phyloP scores from a whole-genome alignment of 2,888 invertebrate species.

The Tenthredo amoena region DNA sequence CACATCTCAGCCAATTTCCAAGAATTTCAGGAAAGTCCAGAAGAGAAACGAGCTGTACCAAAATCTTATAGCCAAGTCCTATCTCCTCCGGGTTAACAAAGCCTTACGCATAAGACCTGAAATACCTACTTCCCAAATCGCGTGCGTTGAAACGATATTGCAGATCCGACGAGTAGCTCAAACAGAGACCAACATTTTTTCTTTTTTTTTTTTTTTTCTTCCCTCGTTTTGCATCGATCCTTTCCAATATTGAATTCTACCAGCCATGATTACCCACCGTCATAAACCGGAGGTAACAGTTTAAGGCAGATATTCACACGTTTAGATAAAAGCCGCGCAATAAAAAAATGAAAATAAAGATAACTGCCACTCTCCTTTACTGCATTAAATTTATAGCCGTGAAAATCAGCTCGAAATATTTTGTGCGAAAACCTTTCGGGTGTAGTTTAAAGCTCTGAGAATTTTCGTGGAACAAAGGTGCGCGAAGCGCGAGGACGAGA shows the following conservation, averaged over 20 bases:
- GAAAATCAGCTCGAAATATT: background rate
- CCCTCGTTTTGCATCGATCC: background rate
- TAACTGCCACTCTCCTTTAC: background rate
- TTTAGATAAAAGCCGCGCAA: background rate
- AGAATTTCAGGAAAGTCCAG: background rate
- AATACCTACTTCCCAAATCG: background rate
- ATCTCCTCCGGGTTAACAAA: slow-evolving; percentile 4
- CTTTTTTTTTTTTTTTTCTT: background rate
- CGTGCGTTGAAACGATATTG: slow-evolving; percentile 24
- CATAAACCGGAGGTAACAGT: background rate
- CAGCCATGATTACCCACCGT: background rate
- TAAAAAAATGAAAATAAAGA: background rate
- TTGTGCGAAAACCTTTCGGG: background rate
- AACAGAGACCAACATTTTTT: background rate
- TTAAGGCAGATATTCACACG: background rate
- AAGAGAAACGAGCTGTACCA: slow-evolving; percentile 8
- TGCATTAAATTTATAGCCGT: background rate
- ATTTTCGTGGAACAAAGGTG: background rate
- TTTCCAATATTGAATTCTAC: background rate
- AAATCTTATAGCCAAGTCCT: background rate
- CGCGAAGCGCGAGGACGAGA: background rate
- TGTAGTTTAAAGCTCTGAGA: background rate
- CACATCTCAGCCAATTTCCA: background rate
- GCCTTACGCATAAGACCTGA: background rate
- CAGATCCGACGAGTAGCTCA: slow-evolving; percentile 6